phyloP scores from a whole-genome alignment of 2,113 vertebrate genomes.

The Halichoeres trimaculatus region DNA sequence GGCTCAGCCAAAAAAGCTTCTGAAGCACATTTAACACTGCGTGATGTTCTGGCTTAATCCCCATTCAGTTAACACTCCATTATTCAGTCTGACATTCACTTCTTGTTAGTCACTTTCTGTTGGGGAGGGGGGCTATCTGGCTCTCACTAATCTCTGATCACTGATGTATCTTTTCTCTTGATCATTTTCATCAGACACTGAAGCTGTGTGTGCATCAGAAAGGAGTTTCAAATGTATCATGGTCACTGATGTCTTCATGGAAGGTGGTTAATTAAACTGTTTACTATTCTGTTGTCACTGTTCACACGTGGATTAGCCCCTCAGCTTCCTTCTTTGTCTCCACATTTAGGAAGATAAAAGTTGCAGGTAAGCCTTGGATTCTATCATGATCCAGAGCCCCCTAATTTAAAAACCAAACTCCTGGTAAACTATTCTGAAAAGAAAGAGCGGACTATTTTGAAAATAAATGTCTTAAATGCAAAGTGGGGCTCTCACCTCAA shows the following conservation, averaged over 20 bases:
- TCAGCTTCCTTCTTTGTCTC: not conserved
- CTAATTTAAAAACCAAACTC: not conserved
- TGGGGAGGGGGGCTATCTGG: not conserved
- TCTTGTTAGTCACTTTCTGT: slow-evolving; percentile 11
- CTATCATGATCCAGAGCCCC: not conserved
- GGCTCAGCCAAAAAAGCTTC: slow-evolving; percentile 12
- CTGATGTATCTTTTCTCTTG: slow-evolving; percentile 11
- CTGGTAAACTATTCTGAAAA: not conserved
- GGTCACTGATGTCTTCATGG: not conserved
- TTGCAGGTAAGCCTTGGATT: not conserved
- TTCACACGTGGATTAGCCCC: not conserved
- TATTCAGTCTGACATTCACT: not conserved
- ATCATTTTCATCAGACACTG: slow-evolving; percentile 1
- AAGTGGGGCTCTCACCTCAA: not conserved
- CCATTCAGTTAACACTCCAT: slow-evolving; percentile 6
- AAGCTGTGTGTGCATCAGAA: not conserved
- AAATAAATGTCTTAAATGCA: not conserved
- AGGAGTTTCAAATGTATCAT: not conserved
- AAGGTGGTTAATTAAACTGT: not conserved
- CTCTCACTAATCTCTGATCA: slow-evolving; percentile 4
- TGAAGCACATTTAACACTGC: slow-evolving; percentile 11
- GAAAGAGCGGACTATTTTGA: not conserved
- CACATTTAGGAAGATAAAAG: not conserved
- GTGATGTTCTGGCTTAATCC: slow-evolving; percentile 16
- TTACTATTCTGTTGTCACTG: not conserved